Base-by-base conservation (phyloP, 2,113 vertebrate genomes). In the Semnornis frantzii region DNA sequence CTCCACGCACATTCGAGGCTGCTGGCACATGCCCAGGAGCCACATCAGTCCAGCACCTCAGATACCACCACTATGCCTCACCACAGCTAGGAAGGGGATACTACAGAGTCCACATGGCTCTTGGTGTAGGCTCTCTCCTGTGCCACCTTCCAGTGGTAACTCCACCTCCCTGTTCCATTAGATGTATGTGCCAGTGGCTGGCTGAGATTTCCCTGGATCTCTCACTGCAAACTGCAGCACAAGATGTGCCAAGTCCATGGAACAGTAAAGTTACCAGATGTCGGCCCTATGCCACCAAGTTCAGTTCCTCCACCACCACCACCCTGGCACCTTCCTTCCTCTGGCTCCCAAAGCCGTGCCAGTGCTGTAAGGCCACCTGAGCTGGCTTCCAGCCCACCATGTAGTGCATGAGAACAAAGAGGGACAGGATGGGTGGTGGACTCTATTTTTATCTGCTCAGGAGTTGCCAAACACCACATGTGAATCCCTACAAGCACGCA, bases 401-500 rank as follows among this genome's bases (percentile, higher is more conserved):
- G 3, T 14, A 34, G 52, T n/a, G 21, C 33, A 24, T 28, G 27
- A 95, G 72, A 81, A 75, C 37, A 64, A 78, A 63, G 52, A 76
- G 4, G 10, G 31, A 60, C 33, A 70, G 58, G n/a, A 44, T 13
- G 28, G 44, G 65, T 50, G 66, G 50, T 77, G 71, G 88, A 70
- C 2, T 14, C 74, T 91, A 66, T 87, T 94, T 95, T 94, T 92
- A 80, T 91, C 90, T 81, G 60, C n/a, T 63, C 59, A 80, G 57
- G 69, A 89, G 60, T 4, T 87, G 64, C 68, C 74, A 91, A 64
- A 86, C 48, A 79, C 37, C 9, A 2, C 27, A 18, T 39, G 46
- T 39, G 70, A 92, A 85, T 24, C 8, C 65, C 58, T 62, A 24
- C 60, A 82, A 88, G 70, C 60, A 82, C 68, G 57, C 4, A 85